Evolutionary conservation across 1,140 invertebrate species (phyloP), one percentile per base, ranked within the genome.

Genomic region (Mesaphorura yosii): DNA sequence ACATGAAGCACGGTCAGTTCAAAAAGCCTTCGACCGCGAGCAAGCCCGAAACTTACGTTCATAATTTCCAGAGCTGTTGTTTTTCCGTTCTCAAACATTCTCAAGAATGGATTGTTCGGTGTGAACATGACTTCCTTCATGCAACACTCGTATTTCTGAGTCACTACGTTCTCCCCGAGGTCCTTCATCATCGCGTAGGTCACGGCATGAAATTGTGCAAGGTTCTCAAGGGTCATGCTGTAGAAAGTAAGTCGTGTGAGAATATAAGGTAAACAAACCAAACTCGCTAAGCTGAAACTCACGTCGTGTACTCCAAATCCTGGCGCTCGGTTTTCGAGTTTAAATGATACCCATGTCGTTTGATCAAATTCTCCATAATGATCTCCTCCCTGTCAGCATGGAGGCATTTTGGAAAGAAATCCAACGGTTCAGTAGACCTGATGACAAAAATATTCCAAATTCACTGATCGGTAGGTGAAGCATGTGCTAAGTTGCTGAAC

Each of bases 331-430:
- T 3, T 15, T 19, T 34, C 5, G 12, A n/a, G 7, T 15, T 5
- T 31, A 48, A 26, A 17, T 17, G 10, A 17, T 31, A 27, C 5
- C 28, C 25, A 6, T 31, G 17, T n/a, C 37, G 19, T n/a, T 26
- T 6, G n/a, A 31, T 31, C 6, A 48, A 20, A 22, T 48, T 48
- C 23, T 48, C 46, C 46, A 48, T 19, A 5, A 48, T 17, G 12
- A 48, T 34, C 4, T 34, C 23, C 27, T 48, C 46, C 12, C 23
- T 31, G 28, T 48, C 28, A 6, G 26, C 46, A 34, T 31, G 37
- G 10, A 29, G 3, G 20, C 27, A 29, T 31, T 48, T 10, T 4
- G 46, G 46, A 26, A 48, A 48, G 28, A 48, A 48, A 37, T 48
- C 46, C 46, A 48, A 37, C 5, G 15, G 22, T 7, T 12, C 19